Conservation (phyloP, 1,140 invertebrate species). For the Paramacrobiotus metropolitanus region DNA sequence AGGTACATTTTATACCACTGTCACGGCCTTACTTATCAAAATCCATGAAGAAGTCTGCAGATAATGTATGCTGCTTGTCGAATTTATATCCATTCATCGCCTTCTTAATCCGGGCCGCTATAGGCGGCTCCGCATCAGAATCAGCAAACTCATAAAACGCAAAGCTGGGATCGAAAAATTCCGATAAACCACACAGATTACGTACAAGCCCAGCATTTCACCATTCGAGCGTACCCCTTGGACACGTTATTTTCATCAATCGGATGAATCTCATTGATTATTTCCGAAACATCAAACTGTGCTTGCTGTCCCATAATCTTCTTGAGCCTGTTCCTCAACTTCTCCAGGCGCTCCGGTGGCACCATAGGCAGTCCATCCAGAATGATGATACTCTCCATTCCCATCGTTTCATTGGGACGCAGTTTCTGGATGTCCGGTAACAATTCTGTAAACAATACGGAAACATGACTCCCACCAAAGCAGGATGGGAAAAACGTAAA, state of each 20-base stretch:
- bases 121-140: slow-evolving; percentile 41
- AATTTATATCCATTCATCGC: slow-evolving; percentile 73
- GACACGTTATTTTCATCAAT: slow-evolving; percentile 53
- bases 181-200: too few relatives aligned
- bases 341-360: slow-evolving; percentile 63
- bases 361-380: slow-evolving; percentile 88
- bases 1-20: too few relatives aligned
- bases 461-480: background rate
- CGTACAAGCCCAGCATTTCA: too few relatives aligned
- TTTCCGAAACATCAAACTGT: slow-evolving; percentile 52
- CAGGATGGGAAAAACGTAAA: too few relatives aligned
- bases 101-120: slow-evolving; percentile 63
- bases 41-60: slow-evolving; percentile 83
- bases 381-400: slow-evolving; percentile 80
- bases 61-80: slow-evolving; percentile 84
- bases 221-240: slow-evolving; percentile 42
- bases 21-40: slow-evolving; percentile 52
- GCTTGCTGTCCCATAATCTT: slow-evolving; percentile 43
- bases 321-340: slow-evolving; percentile 68
- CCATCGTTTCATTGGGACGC: slow-evolving; percentile 76
- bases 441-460: slow-evolving; percentile 42
- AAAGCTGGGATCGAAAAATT: slow-evolving; percentile 36
- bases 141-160: slow-evolving; percentile 83
- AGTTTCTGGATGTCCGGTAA: slow-evolving; percentile 57
- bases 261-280: slow-evolving; percentile 74